phyloP scores from a whole-genome alignment of 1,140 invertebrate genomes.

The Drosophila truncata region DNA sequence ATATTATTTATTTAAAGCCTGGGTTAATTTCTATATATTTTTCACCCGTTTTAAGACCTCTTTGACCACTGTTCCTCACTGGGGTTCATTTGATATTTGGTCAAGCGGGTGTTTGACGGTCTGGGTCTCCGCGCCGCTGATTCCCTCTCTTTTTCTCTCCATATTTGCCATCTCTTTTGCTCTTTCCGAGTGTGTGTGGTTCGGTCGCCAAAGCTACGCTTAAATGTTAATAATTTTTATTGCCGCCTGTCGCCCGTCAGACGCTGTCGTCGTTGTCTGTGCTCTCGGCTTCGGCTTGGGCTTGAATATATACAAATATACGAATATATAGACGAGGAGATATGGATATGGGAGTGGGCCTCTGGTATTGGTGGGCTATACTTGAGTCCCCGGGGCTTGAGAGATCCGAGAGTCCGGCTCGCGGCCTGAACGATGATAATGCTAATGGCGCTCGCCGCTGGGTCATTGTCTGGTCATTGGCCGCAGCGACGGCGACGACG shows the following conservation, averaged over 20 bases:
- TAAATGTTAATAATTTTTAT: slow-evolving; percentile 84
- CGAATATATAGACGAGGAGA: slow-evolving; percentile 13
- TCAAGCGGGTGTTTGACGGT: slow-evolving; percentile 66
- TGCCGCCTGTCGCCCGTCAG: slow-evolving; percentile 62
- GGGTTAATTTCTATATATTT: not conserved
- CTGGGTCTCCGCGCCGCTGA: slow-evolving; percentile 28
- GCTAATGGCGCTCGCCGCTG: slow-evolving; percentile 78
- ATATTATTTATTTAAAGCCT: not conserved
- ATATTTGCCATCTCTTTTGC: not conserved
- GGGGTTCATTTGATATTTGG: slow-evolving; percentile 49
- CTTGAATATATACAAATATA: slow-evolving; percentile 11
- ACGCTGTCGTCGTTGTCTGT: slow-evolving; percentile 42
- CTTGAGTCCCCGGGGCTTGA: slow-evolving; percentile 28
- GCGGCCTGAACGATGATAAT: slow-evolving; percentile 66
- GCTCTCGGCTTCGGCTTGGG: slow-evolving; percentile 25
- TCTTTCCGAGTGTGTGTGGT: slow-evolving; percentile 43
- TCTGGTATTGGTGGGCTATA: slow-evolving; percentile 23
- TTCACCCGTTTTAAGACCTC: not conserved
- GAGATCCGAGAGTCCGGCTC: slow-evolving; percentile 39
- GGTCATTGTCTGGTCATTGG: slow-evolving; percentile 85
- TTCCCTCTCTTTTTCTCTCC: not conserved
- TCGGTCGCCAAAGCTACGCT: slow-evolving; percentile 59
- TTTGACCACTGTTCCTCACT: slow-evolving; percentile 53
- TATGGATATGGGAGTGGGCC: slow-evolving; percentile 32
- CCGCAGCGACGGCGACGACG: slow-evolving; percentile 42